Conservation (phyloP, 2,797 vertebrate genomes). For the Cirrhinus mrigala region DNA sequence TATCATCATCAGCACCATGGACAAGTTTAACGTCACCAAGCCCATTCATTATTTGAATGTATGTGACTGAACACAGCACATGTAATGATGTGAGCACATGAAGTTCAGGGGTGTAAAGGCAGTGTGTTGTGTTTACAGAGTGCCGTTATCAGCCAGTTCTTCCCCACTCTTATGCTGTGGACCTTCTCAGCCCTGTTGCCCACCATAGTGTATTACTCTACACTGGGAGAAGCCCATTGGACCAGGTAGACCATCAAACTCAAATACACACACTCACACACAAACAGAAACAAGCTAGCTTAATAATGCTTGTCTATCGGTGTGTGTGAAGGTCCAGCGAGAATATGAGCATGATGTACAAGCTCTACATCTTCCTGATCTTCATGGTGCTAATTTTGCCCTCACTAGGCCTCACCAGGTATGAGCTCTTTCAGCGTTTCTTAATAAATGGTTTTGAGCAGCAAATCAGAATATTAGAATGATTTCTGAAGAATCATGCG, state of each 20-base stretch:
- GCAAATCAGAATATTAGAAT: too few species aligned
- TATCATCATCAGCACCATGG: constrained; percentile 92
- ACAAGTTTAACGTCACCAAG: constrained; percentile 94
- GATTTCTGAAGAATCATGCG: too few species aligned
- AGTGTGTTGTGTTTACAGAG: constrained; percentile 74
- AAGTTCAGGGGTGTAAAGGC: background rate
- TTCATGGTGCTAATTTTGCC: constrained; percentile 98
- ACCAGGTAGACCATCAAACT: constrained; percentile 82
- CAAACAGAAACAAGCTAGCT: background rate
- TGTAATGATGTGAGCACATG: background rate
- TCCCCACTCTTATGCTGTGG: constrained; percentile 94
- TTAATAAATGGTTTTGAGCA: too few species aligned
- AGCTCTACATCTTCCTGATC: constrained; percentile 94
- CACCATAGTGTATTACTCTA: constrained; percentile 92
- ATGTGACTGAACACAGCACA: constrained; percentile 63
- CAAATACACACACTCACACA: background rate
- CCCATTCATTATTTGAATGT: constrained; percentile 92
- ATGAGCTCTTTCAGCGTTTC: constrained; percentile 25
- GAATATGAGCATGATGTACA: constrained; percentile 94
- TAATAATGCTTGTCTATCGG: constrained; percentile 9
- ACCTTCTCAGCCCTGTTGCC: constrained; percentile 92
- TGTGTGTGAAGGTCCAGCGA: constrained; percentile 85
- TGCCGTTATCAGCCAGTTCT: constrained; percentile 94
- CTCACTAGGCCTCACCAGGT: constrained; percentile 97
- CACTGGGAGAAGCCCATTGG: constrained; percentile 93